Base-by-base conservation (phyloP, 2,888 invertebrate species). In the Coleophora deauratella region DNA sequence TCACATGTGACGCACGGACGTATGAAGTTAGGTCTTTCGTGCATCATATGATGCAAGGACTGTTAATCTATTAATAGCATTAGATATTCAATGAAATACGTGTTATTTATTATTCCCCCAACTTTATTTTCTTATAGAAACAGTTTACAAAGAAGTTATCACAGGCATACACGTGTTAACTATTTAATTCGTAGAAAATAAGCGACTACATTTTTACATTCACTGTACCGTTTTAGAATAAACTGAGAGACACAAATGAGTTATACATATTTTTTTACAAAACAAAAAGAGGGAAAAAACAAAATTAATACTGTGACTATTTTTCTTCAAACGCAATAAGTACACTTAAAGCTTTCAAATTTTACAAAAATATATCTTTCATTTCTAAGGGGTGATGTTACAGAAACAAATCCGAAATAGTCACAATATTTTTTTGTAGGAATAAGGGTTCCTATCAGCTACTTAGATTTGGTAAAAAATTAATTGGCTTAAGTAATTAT, bases 131-230 rank as follows among this genome's bases (percentile, higher is more conserved):
- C 21, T 21, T 55, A 64, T 66, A 69, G 61, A 73, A 72, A 73
- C 66, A 66, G 57, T 68, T 77, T 74, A 79, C 66, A 76, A 75
- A 79, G 70, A 66, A 71, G 64, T 72, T 76, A 80, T 81, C 80
- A 82, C 81, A 82, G 80, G 74, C 72, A 72, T 70, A 66, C 62
- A 62, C 62, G 66, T 67, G 65, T 58, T 55, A 60, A 67, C 54
- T 57, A 57, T 57, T 50, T 51, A 56, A 49, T 55, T 57, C 48
- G 61, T 35, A 45, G 47, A 49, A 21, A 43, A 43, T 37, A 38
- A 33, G 38, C 28, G 41, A 14, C 32, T 27, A 36, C 35, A 32
- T 33, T 27, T 9, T 32, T 35, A 9, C 9, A 36, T 36, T 36
- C 9, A 27, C 11, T 13, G 6, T 27, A 8, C 13, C 12, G 33